A percentile compares a stretch with the other conserved stretches of the same genome.
Evolutionary conservation across 2,888 invertebrate species (phyloP).

Genomic region (Diplazon laetatorius): DNA sequence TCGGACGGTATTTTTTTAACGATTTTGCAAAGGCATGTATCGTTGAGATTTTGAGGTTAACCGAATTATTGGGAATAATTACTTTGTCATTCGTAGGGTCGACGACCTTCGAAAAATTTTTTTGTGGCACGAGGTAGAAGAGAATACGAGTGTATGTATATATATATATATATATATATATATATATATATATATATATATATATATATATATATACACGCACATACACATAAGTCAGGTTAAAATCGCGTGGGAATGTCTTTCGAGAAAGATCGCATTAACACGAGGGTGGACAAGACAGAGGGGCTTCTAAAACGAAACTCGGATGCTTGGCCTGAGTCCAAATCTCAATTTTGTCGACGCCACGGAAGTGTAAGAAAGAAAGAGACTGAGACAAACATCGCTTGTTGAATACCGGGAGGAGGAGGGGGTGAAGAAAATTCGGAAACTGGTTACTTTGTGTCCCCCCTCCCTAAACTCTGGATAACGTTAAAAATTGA

Average conservation of each 20-base stretch:
- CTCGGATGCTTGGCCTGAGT: slow-evolving; percentile 59
- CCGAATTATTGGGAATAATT: too few species aligned
- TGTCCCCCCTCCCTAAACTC: slow-evolving; percentile 53
- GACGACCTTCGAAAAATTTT: too few species aligned
- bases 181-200: slow-evolving; percentile 17
- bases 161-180: slow-evolving; percentile 27
- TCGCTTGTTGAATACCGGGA: slow-evolving; percentile 54
- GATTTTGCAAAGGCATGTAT: too few species aligned
- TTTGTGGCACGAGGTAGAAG: too few species aligned
- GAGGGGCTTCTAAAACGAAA: slow-evolving; percentile 60
- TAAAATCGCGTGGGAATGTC: slow-evolving; percentile 22
- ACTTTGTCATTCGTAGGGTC: too few species aligned
- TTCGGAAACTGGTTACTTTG: slow-evolving; percentile 66
- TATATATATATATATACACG: slow-evolving; percentile 24
- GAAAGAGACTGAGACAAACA: slow-evolving; percentile 24
- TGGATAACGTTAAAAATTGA: slow-evolving; percentile 9
- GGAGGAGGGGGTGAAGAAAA: too few species aligned
- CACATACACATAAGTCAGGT: slow-evolving; percentile 7
- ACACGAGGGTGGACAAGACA: slow-evolving; percentile 46
- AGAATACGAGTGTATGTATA: too few species aligned
- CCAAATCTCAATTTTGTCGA: slow-evolving; percentile 60
- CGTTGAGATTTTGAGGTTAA: too few species aligned
- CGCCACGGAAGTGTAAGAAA: slow-evolving; percentile 30
- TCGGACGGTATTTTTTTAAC: too few species aligned
- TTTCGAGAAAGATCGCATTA: slow-evolving; percentile 53